phyloP scores from a whole-genome alignment of 2,888 invertebrate genomes.

The Nemurella pictetii region DNA sequence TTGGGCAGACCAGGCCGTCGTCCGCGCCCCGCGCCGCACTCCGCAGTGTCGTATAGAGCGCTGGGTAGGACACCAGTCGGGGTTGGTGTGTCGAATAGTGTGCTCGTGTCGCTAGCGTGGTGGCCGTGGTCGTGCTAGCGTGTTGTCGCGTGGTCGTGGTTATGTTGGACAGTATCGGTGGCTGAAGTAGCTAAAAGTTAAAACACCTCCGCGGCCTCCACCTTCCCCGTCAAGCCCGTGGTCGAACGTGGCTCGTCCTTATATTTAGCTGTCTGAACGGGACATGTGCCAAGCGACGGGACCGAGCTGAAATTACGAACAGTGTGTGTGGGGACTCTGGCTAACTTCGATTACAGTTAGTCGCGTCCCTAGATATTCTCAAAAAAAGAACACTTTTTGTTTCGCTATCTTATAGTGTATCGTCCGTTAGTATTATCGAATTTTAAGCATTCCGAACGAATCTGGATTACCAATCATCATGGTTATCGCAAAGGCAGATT shows the following conservation, averaged over 20 bases:
- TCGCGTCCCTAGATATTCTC: constrained; percentile 29
- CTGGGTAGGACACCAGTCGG: too few species aligned
- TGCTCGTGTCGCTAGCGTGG: too few species aligned
- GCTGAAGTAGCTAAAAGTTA: too few species aligned
- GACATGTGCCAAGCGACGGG: constrained; percentile 40
- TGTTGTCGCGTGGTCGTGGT: too few species aligned
- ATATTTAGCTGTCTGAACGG: constrained; percentile 40
- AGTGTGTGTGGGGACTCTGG: constrained; percentile 32
- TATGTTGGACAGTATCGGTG: too few species aligned
- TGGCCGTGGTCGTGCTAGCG: too few species aligned
- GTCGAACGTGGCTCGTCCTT: constrained; percentile 35
- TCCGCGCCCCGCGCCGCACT: too few species aligned
- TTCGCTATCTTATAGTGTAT: neutral
- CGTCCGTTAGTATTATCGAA: neutral
- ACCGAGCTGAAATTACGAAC: constrained; percentile 4
- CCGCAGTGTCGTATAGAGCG: too few species aligned
- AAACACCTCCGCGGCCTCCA: too few species aligned
- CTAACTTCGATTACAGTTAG: constrained; percentile 26
- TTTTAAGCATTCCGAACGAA: constrained; percentile 31
- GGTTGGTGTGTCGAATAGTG: too few species aligned
- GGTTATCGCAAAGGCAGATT: constrained; percentile 51
- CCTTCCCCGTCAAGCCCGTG: neutral
- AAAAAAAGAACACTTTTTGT: constrained; percentile 16
- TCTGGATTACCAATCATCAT: constrained; percentile 46
- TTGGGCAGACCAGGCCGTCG: too few species aligned